These are phyloP conservation scores for Calyptommatus sinebrachiatus DNA, from an alignment of 2,113 vertebrate genomes.

Conservation along the genomic window DNA sequence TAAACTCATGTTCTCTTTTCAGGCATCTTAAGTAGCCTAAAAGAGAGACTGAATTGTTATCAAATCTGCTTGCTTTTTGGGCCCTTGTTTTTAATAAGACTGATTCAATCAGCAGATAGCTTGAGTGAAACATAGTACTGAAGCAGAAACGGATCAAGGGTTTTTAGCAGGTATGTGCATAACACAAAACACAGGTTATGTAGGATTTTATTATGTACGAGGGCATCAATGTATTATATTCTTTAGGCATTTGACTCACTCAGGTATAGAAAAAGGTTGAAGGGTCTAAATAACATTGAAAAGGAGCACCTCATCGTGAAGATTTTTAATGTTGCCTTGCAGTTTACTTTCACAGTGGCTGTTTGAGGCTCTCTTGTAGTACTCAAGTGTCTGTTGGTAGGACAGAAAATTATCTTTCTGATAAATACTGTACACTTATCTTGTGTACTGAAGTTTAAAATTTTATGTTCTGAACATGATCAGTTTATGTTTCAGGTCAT, in stretches of 20 bases:
- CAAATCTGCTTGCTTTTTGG: neutral
- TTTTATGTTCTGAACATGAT: too few relatives aligned
- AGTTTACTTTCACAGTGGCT: too few relatives aligned
- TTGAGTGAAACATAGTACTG: slow-evolving; percentile 6
- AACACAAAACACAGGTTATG: slow-evolving; percentile 30
- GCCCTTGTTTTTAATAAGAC: neutral
- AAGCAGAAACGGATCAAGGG: slow-evolving; percentile 25
- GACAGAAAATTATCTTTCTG: neutral
- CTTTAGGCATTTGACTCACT: neutral
- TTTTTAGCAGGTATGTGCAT: neutral
- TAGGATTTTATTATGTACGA: neutral
- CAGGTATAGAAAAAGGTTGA: neutral
- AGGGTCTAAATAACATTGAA: neutral
- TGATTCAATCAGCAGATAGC: slow-evolving; percentile 18
- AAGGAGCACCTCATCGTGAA: too few relatives aligned
- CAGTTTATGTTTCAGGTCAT: too few relatives aligned
- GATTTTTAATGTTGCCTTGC: too few relatives aligned
- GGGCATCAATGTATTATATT: neutral
- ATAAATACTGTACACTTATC: neutral
- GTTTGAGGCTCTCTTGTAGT: too few relatives aligned
- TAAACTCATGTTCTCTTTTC: neutral
- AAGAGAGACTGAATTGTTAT: neutral
- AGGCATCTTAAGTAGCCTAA: slow-evolving; percentile 29
- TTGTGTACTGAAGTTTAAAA: too few relatives aligned
- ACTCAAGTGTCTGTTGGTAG: too few relatives aligned